phyloP scores from a whole-genome alignment of 2,113 vertebrate species.

The Ginglymostoma cirratum region DNA sequence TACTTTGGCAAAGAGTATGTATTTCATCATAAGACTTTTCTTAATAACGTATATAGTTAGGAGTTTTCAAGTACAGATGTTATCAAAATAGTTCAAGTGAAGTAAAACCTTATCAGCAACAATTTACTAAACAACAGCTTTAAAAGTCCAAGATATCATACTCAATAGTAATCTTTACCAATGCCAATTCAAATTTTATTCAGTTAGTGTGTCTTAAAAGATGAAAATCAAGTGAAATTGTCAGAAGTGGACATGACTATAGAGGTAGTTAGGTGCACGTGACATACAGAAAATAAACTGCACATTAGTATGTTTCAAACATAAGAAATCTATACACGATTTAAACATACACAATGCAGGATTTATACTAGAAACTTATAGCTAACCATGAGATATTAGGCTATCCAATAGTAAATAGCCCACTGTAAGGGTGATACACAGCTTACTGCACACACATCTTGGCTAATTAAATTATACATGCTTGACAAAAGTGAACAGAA shows the following conservation, averaged over 20 bases:
- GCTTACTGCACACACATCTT: neutral
- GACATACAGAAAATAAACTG: neutral
- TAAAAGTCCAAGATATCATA: neutral
- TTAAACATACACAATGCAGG: neutral
- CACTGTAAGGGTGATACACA: neutral
- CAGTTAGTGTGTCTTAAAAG: neutral
- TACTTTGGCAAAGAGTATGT: neutral
- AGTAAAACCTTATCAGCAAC: neutral
- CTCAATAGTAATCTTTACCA: neutral
- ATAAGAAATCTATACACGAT: neutral
- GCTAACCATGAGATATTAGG: neutral
- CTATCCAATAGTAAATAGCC: neutral
- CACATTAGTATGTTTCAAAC: neutral
- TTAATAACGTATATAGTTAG: neutral
- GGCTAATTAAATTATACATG: neutral
- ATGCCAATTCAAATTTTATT: constrained; percentile 8
- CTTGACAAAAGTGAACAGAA: neutral
- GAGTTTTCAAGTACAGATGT: neutral
- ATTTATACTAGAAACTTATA: neutral
- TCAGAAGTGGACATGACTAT: neutral
- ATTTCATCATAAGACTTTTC: neutral
- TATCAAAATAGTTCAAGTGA: neutral
- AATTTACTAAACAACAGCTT: neutral
- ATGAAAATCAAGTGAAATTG: neutral
- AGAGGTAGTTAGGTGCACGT: neutral